phyloP scores from a whole-genome alignment of 2,113 vertebrate species.

The Rutilus rutilus region DNA sequence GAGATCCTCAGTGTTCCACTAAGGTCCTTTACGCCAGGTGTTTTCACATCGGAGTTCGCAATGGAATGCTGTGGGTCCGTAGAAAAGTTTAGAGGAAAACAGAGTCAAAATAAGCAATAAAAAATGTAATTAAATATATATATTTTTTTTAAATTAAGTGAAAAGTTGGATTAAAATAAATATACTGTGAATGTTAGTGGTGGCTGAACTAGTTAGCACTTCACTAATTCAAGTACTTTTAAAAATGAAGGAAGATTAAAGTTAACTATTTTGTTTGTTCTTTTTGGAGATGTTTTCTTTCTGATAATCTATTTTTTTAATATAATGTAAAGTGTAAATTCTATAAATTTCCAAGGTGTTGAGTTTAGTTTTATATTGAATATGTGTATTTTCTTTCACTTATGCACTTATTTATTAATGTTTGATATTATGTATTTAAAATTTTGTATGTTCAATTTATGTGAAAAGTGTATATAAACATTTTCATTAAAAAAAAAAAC shows the following conservation, averaged over 20 bases:
- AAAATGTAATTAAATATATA: too few species aligned
- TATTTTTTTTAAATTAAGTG: too few species aligned
- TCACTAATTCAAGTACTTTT: conserved; percentile 2
- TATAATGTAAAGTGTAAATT: not conserved
- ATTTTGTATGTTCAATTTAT: not conserved
- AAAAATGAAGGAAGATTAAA: not conserved
- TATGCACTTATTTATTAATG: not conserved
- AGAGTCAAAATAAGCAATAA: too few species aligned
- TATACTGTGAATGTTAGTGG: not conserved
- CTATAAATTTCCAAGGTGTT: not conserved
- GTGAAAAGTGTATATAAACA: not conserved
- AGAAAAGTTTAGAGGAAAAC: too few species aligned
- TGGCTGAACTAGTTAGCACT: not conserved
- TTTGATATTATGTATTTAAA: not conserved
- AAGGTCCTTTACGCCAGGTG: not conserved
- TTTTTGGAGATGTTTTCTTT: not conserved
- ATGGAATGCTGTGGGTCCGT: too few species aligned
- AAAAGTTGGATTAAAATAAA: too few species aligned
- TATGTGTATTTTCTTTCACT: not conserved
- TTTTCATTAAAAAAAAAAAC: not conserved
- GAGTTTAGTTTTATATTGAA: not conserved
- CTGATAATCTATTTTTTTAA: not conserved
- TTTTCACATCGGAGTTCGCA: too few species aligned
- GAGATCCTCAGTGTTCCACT: not conserved
- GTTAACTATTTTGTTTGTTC: not conserved